Percentiles rank a stretch among this genome's conserved stretches.
These are phyloP conservation scores for Drosophila buzzatii DNA, from an alignment of 2,888 invertebrate species.

Conservation along the genomic window DNA sequence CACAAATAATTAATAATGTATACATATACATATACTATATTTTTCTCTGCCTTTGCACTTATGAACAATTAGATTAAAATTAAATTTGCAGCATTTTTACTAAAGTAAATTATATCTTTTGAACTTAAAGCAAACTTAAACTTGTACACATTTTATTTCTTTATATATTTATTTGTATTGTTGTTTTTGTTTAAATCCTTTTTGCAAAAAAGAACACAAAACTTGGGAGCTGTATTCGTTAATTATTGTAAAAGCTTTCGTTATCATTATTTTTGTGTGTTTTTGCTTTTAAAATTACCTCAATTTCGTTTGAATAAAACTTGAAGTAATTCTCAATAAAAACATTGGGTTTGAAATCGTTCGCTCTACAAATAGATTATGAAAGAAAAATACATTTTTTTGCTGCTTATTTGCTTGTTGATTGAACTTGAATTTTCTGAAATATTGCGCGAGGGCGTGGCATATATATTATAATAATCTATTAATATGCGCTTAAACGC, in stretches of 20 bases:
- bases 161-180: constrained; percentile 47
- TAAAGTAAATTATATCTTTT: constrained; percentile 75
- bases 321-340: constrained; percentile 53
- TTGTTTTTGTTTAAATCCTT: constrained; percentile 61
- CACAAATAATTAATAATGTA: constrained; percentile 69
- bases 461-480: constrained; percentile 36
- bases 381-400: constrained; percentile 45
- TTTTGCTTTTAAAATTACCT: constrained; percentile 46
- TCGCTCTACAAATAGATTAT: constrained; percentile 32
- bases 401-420: constrained; percentile 14
- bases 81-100: constrained; percentile 75
- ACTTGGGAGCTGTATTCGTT: constrained; percentile 47
- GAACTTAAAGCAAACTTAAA: constrained; percentile 77
- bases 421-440: constrained; percentile 22
- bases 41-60: constrained; percentile 69
- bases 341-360: constrained; percentile 40
- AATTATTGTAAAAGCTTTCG: constrained; percentile 31
- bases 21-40: constrained; percentile 61
- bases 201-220: constrained; percentile 78
- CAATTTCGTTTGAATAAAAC: constrained; percentile 45
- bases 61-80: constrained; percentile 62
- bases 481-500: constrained; percentile 37
- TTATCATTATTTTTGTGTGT: constrained; percentile 27
- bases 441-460: constrained; percentile 42
- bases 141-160: constrained; percentile 58